phyloP scores from a whole-genome alignment of 2,113 vertebrate genomes.

The human (Homo sapiens) region GRCh38 chr12:80188001-80188500 shows the following conservation, averaged over 20 bases:
- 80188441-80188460: too few species aligned
- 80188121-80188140: slow-evolving; percentile 54
- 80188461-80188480: too few species aligned
- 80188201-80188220: neutral
- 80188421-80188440: too few species aligned
- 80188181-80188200: neutral
- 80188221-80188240: neutral
- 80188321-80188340: too few species aligned
- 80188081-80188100: slow-evolving; percentile 47
- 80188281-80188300: too few species aligned
- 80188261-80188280: too few species aligned
- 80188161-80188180: neutral
- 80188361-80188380: too few species aligned
- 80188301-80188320: too few species aligned
- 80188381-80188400: too few species aligned
- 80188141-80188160: neutral
- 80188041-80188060: slow-evolving; percentile 63
- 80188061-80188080: slow-evolving; percentile 9
- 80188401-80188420: too few species aligned
- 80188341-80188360: too few species aligned
- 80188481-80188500: too few species aligned
- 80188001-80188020: slow-evolving; percentile 57
- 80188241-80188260: slow-evolving; percentile 31
- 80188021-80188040: slow-evolving; percentile 69
- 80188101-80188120: neutral